phyloP scores from a whole-genome alignment of 1,140 invertebrate species.

The Drosophila teissieri region DNA sequence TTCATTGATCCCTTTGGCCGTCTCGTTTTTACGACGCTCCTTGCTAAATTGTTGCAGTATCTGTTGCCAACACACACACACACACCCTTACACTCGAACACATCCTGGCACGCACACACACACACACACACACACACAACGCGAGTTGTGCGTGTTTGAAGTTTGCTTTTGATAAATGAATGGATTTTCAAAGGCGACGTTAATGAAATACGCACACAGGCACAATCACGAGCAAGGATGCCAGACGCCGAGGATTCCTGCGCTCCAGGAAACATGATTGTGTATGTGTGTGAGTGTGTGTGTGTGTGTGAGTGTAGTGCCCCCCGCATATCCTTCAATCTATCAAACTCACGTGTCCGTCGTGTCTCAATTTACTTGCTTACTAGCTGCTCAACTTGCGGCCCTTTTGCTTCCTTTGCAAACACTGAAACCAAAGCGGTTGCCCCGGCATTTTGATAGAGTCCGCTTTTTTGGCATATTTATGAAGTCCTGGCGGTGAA shows the following conservation, averaged over 20 bases:
- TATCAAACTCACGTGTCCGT: constrained; percentile 80
- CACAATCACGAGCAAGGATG: constrained; percentile 19
- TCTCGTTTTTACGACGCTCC: constrained; percentile 62
- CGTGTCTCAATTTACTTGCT: constrained; percentile 81
- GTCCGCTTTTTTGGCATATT: constrained; percentile 37
- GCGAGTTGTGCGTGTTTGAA: constrained; percentile 67
- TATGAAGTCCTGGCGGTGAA: constrained; percentile 42
- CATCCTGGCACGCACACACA: constrained; percentile 8
- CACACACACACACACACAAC: constrained; percentile 17
- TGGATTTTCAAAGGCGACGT: constrained; percentile 82
- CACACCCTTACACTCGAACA: not conserved
- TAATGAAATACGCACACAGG: constrained; percentile 71
- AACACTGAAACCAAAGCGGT: constrained; percentile 11
- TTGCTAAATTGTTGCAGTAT: constrained; percentile 76
- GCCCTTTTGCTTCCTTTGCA: constrained; percentile 22
- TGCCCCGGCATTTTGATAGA: constrained; percentile 44
- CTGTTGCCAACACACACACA: constrained; percentile 37
- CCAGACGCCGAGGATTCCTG: constrained; percentile 19
- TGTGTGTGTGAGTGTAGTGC: constrained; percentile 5
- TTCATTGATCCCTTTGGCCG: constrained; percentile 79
- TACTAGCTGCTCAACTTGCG: constrained; percentile 68
- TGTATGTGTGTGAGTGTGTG: constrained; percentile 16
- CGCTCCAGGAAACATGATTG: constrained; percentile 14
- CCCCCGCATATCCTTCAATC: constrained; percentile 63
- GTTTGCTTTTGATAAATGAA: constrained; percentile 82